These are phyloP conservation scores for Bombus superbus DNA, from an alignment of 1,140 invertebrate genomes.

Conservation along the genomic window DNA sequence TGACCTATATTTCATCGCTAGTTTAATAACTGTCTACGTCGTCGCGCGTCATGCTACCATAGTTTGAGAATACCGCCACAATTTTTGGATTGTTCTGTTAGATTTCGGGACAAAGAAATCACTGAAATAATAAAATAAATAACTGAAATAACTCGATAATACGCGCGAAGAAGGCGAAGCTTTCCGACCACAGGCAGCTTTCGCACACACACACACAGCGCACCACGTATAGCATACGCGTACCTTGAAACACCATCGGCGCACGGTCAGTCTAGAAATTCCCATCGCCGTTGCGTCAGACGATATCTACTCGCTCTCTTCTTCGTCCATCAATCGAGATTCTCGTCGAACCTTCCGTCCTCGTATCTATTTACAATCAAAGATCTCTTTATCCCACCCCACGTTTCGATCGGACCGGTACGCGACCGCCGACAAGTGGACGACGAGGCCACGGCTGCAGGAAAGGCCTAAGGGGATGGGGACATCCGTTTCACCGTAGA, in stretches of 20 bases:
- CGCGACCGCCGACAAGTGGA: conserved; percentile 3
- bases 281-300: not conserved
- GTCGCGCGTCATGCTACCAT: too few relatives aligned
- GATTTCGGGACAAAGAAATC: too few relatives aligned
- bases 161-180: too few relatives aligned
- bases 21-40: too few relatives aligned
- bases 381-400: conserved; percentile 34
- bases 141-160: too few relatives aligned
- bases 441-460: not conserved
- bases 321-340: not conserved
- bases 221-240: not conserved
- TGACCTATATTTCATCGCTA: too few relatives aligned
- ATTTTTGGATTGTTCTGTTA: too few relatives aligned
- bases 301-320: not conserved
- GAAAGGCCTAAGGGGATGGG: conserved; percentile 38
- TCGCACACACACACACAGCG: too few relatives aligned
- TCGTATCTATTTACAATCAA: not conserved
- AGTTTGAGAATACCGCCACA: too few relatives aligned
- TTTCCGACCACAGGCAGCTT: too few relatives aligned
- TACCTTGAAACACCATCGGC: too few relatives aligned
- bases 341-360: not conserved
- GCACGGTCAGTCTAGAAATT: not conserved
- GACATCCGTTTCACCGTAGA: conserved; percentile 63
- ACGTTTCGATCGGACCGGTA: conserved; percentile 4
- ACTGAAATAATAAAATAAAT: too few relatives aligned